Percentiles rank a stretch among this genome's conserved stretches.
Evolutionary conservation across 2,888 invertebrate species (phyloP).

Genomic region (Heliothis peltigera): DNA sequence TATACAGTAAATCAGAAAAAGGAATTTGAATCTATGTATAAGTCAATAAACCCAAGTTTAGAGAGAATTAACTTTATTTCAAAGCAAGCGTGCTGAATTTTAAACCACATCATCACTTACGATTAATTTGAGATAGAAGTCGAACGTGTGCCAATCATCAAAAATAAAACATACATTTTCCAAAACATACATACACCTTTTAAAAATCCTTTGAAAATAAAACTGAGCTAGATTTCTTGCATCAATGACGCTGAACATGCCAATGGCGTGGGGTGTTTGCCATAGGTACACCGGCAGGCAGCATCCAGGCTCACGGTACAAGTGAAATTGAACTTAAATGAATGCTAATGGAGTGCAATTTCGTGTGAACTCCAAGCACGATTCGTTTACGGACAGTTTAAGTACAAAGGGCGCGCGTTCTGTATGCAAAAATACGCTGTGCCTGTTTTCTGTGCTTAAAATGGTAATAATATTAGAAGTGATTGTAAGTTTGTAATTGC

Average conservation of each 20-base stretch:
- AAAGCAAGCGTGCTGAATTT: too few relatives aligned
- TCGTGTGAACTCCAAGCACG: not conserved
- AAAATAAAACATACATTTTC: too few relatives aligned
- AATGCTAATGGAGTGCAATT: not conserved
- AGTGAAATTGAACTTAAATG: not conserved
- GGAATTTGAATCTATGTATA: too few relatives aligned
- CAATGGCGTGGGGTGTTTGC: not conserved
- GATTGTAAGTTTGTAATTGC: too few relatives aligned
- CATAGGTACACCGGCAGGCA: not conserved
- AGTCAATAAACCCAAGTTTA: too few relatives aligned
- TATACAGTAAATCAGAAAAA: too few relatives aligned
- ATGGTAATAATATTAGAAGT: not conserved
- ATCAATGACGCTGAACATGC: slow-evolving; percentile 1
- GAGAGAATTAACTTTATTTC: too few relatives aligned
- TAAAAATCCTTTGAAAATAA: not conserved
- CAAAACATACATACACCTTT: too few relatives aligned
- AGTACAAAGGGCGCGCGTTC: not conserved
- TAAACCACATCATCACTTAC: too few relatives aligned
- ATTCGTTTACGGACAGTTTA: slow-evolving; percentile 1
- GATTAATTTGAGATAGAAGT: too few relatives aligned
- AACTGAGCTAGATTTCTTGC: not conserved
- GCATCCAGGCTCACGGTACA: too few relatives aligned
- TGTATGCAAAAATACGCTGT: slow-evolving; percentile 1
- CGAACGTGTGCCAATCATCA: too few relatives aligned
- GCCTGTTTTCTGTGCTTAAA: not conserved